phyloP scores from a whole-genome alignment of 1,140 invertebrate genomes.

The Myzus persicae region DNA sequence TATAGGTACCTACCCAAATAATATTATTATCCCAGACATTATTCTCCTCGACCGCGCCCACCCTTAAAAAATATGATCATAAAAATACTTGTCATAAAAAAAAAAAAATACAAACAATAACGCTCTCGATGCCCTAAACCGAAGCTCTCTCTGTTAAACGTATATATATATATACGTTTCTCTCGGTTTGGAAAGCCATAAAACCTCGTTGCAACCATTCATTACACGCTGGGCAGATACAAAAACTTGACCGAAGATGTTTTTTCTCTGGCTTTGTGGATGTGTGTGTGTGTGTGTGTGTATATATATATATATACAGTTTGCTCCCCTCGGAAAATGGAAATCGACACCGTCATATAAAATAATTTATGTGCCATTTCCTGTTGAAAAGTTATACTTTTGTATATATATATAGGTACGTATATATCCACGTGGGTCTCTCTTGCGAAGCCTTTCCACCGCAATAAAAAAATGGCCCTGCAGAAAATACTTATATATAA shows the following conservation, averaged over 20 bases:
- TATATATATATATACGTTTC: neutral
- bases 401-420: neutral
- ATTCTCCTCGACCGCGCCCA: constrained; percentile 3
- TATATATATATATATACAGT: neutral
- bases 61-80: constrained; percentile 19
- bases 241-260: constrained; percentile 54
- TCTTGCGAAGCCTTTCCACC: constrained; percentile 15
- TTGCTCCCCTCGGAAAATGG: constrained; percentile 45
- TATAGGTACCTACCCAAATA: constrained; percentile 28
- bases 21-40: constrained; percentile 16
- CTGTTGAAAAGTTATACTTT: constrained; percentile 45
- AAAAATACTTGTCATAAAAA: constrained; percentile 31
- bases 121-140: neutral
- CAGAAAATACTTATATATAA: constrained; percentile 14
- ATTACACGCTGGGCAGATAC: constrained; percentile 42
- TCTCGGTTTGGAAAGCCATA: constrained; percentile 33
- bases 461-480: constrained; percentile 50
- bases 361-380: constrained; percentile 57
- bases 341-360: constrained; percentile 58
- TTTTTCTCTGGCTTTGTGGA: neutral
- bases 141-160: neutral
- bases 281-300: neutral
- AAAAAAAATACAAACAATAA: constrained; percentile 49
- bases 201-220: constrained; percentile 51
- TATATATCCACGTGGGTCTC: neutral